phyloP scores from a whole-genome alignment of 2,113 vertebrate species.

The Amblyornis subalaris region DNA sequence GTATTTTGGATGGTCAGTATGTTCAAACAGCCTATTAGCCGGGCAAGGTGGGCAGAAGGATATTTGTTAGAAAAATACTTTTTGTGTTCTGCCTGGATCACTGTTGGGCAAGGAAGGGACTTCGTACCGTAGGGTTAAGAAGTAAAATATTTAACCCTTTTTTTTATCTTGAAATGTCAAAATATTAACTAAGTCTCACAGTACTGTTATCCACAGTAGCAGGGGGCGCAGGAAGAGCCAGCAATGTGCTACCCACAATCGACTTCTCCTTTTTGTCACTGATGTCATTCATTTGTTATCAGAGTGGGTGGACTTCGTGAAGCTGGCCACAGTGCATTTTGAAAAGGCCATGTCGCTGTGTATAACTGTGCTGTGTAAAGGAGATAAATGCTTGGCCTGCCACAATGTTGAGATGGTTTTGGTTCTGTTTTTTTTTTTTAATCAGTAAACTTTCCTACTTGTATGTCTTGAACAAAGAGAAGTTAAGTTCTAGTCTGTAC shows the following conservation, averaged over 20 bases:
- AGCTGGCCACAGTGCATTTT: background rate
- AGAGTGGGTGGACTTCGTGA: background rate
- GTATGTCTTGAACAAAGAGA: background rate
- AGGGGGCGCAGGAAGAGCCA: background rate
- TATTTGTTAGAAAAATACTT: background rate
- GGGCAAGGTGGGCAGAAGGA: background rate
- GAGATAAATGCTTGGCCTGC: background rate
- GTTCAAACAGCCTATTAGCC: background rate
- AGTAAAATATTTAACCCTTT: background rate
- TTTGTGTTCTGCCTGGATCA: background rate
- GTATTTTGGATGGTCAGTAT: background rate
- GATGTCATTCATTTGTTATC: background rate
- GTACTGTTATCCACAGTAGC: background rate
- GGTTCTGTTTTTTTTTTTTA: background rate
- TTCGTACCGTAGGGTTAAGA: background rate
- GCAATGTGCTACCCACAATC: background rate
- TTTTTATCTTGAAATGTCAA: background rate
- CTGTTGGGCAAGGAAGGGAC: background rate
- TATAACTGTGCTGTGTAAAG: background rate
- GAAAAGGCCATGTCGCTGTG: background rate
- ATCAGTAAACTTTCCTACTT: rapidly evolving
- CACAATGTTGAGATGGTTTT: background rate
- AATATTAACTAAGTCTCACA: background rate
- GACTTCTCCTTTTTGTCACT: background rate
- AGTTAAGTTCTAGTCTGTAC: background rate